Conservation (phyloP, 2,797 vertebrate genomes). For the Anniella stebbinsi region DNA sequence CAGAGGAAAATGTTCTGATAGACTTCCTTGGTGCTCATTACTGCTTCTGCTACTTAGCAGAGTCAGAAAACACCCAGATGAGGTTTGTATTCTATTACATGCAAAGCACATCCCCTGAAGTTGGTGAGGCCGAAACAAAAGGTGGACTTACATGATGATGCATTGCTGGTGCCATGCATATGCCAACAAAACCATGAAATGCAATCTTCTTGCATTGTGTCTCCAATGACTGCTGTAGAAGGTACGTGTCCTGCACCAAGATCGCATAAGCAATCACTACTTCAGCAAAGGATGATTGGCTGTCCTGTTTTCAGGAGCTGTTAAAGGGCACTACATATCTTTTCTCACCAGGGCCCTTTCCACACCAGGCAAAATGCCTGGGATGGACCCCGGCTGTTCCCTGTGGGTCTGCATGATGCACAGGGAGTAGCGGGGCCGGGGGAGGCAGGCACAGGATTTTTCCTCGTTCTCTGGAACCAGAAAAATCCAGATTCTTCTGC, state of each 20-base stretch:
- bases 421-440: no score
- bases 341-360: no score
- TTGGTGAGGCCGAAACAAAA: neutral
- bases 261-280: neutral
- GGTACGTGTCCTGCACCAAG: no score
- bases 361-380: no score
- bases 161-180: neutral
- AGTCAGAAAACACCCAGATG: neutral
- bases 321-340: neutral
- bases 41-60: neutral
- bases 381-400: no score
- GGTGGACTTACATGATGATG: neutral
- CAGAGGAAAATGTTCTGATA: neutral
- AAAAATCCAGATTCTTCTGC: no score
- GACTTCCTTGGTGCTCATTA: neutral
- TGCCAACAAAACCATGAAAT: neutral
- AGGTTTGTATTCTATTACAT: neutral
- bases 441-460: no score
- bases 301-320: neutral
- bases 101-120: neutral
- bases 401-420: no score
- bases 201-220: neutral
- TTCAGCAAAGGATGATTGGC: neutral
- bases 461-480: no score
- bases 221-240: neutral